A percentile compares a stretch with the other conserved stretches of the same genome.
phyloP scores from a whole-genome alignment of 2,113 vertebrate genomes.

The Indri indri region DNA sequence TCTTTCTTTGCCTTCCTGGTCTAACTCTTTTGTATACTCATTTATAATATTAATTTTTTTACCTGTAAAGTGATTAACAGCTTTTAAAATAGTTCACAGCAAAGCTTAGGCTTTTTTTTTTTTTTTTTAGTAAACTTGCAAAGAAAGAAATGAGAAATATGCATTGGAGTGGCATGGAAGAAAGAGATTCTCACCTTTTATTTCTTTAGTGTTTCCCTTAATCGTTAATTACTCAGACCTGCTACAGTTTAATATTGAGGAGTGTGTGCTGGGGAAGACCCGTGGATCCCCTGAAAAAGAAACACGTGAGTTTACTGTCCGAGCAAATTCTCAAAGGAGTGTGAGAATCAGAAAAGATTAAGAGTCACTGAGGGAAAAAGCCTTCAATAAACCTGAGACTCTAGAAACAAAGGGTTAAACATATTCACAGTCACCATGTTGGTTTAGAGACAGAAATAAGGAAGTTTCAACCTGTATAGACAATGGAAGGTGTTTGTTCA shows the following conservation, averaged over 20 bases:
- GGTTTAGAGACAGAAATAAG: constrained; percentile 54
- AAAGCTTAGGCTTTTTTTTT: not conserved
- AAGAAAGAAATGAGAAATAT: not conserved
- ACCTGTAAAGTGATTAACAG: constrained; percentile 21
- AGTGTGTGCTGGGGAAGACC: not conserved
- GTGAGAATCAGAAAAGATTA: not conserved
- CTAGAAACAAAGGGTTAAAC: constrained; percentile 61
- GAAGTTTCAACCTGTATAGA: constrained; percentile 51
- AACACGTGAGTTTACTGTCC: not conserved
- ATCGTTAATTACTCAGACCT: not conserved
- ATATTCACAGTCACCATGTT: not conserved
- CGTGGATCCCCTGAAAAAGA: not conserved
- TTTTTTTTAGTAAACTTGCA: not conserved
- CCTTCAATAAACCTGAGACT: not conserved
- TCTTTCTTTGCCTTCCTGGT: not conserved
- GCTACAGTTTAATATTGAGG: not conserved
- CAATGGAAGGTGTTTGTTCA: constrained; percentile 74
- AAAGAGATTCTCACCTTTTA: not conserved
- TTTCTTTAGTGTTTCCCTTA: not conserved
- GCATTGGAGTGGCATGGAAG: too few relatives aligned
- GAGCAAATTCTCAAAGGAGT: not conserved
- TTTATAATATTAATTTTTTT: not conserved
- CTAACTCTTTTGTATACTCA: not conserved
- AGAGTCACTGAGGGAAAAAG: not conserved
- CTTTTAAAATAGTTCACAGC: constrained; percentile 20